Conservation (phyloP, 2,888 invertebrate genomes). For the Hirtodrosophila trivittata region DNA sequence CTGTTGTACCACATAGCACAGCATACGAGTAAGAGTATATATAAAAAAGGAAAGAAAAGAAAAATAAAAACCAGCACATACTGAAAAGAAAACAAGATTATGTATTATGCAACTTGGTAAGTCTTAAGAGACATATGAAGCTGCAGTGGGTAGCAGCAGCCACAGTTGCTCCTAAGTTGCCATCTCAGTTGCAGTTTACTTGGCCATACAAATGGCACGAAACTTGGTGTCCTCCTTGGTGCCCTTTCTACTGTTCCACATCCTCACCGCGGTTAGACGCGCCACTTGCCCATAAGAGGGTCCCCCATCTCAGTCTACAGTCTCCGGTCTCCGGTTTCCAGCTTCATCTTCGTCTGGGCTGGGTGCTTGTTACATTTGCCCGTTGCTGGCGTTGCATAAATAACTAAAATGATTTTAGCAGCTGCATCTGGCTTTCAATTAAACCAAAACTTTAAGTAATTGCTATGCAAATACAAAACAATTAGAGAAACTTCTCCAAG, state of each 20-base stretch:
- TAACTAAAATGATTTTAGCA: conserved; percentile 59
- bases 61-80: conserved; percentile 41
- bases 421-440: conserved; percentile 60
- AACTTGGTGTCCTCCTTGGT: conserved; percentile 14
- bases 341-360: background rate
- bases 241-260: background rate
- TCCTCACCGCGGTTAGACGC: conserved; percentile 38
- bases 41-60: conserved; percentile 29
- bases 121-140: conserved; percentile 47
- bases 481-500: conserved; percentile 29
- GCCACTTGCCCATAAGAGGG: conserved; percentile 32
- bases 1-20: conserved; percentile 52
- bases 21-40: conserved; percentile 3
- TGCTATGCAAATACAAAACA: conserved; percentile 61
- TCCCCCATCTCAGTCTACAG: background rate
- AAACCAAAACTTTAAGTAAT: conserved; percentile 52
- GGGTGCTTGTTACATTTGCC: conserved; percentile 2
- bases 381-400: conserved; percentile 42
- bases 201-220: conserved; percentile 59
- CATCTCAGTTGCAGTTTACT: conserved; percentile 53
- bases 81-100: conserved; percentile 68
- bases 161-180: conserved; percentile 58
- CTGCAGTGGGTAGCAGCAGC: conserved; percentile 3
- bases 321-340: background rate
- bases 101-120: conserved; percentile 68